phyloP scores from a whole-genome alignment of 2,888 invertebrate genomes.

The Heliconius erato region DNA sequence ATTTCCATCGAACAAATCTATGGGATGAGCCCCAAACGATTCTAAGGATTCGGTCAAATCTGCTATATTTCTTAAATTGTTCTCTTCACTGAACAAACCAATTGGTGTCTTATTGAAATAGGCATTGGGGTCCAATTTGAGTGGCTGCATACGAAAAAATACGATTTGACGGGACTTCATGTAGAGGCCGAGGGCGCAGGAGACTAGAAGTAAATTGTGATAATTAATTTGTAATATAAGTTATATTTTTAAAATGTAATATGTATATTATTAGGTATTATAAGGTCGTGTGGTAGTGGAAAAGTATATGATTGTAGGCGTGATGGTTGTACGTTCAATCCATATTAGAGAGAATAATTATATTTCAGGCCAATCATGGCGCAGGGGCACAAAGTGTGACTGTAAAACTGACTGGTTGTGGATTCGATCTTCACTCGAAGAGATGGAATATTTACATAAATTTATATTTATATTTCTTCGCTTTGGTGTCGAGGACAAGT shows the following conservation, averaged over 20 bases:
- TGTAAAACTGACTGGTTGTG: too few relatives aligned
- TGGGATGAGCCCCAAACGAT: conserved; percentile 73
- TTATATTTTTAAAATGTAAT: neutral
- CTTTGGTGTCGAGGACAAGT: too few relatives aligned
- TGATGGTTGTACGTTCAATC: neutral
- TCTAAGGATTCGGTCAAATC: conserved; percentile 74
- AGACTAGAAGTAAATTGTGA: conserved; percentile 68
- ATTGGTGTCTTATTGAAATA: conserved; percentile 87
- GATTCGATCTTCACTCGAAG: too few relatives aligned
- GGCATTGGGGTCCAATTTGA: conserved; percentile 87
- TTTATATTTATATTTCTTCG: too few relatives aligned
- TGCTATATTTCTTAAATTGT: conserved; percentile 68
- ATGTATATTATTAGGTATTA: too few relatives aligned
- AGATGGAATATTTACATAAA: too few relatives aligned
- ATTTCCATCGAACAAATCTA: conserved; percentile 87
- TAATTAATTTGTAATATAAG: neutral
- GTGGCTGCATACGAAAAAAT: conserved; percentile 87
- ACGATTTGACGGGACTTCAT: conserved; percentile 87
- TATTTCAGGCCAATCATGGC: too few relatives aligned
- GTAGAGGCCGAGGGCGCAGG: conserved; percentile 89
- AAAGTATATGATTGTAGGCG: too few relatives aligned
- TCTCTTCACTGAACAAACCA: conserved; percentile 87
- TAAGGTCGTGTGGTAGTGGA: too few relatives aligned
- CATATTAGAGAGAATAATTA: neutral
- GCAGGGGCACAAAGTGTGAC: too few relatives aligned